Evolutionary conservation across 2,113 vertebrate genomes (phyloP), one percentile per base, ranked within the genome.

Genomic region (Verasper variegatus): DNA sequence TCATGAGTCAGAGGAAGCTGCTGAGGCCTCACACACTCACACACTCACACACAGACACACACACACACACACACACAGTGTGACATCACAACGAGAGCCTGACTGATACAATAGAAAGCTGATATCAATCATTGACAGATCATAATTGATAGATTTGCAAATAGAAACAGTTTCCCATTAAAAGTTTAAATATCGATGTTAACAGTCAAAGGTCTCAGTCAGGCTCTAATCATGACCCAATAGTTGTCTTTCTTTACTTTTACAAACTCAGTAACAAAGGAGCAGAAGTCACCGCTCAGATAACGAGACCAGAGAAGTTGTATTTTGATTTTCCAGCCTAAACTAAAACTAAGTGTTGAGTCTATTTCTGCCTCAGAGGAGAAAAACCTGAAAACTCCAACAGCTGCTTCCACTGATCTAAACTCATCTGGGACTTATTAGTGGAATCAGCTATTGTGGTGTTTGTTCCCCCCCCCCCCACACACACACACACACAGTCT

Each of bases 401-500:
- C 11, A 42, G 37, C 37, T 40, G 37, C 37, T 40, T 12, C 37
- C 37, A 42, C 40, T 85, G 66, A 73, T 68, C 80, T 9, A 10
- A 18, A 58, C 78, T 64, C 82, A 20, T 71, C 8, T 65, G 85
- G 86, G 86, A 86, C 71, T 81, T 84, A 68, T 87, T 87, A 88
- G 86, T 13, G 7, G 75, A 75, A 75, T 82, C 88, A 76, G 40
- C 40, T 42, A 3, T 42, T 11, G 11, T 12, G 40, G 40, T 42
- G 79, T 35, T 2, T 35, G 24, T 5, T 12, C 23, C 0, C 24
- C 9, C 8, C 1, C 8, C 1, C 8, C 1, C 27, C 27, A 31
- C 27, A 31, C 27, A 31, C 26, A 27, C 26, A 27, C 26, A 27
- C 26, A 27, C 26, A 4, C 26, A 27, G 26, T 27, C 26, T 27